phyloP scores from a whole-genome alignment of 2,797 vertebrate genomes.

The Apodemus agrarius region DNA sequence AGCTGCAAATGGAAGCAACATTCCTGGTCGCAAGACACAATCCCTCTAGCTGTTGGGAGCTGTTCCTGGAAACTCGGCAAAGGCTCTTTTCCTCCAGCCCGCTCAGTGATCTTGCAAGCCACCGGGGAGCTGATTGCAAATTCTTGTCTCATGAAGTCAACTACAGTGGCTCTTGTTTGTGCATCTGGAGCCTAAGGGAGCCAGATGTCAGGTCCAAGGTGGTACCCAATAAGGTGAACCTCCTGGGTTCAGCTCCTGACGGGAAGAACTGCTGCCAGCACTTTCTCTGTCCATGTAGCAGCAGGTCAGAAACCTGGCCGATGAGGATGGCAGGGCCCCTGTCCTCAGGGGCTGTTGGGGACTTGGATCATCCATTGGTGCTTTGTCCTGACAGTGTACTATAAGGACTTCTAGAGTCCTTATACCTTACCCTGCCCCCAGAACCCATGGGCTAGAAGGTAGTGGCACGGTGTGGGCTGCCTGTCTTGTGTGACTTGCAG shows the following conservation, averaged over 20 bases:
- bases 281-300: neutral
- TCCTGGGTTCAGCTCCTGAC: neutral
- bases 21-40: neutral
- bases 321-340: neutral
- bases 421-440: neutral
- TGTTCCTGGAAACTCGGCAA: slow-evolving; percentile 56
- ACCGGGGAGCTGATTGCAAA: slow-evolving; percentile 18
- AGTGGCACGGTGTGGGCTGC: neutral
- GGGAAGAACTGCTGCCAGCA: neutral
- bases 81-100: slow-evolving; percentile 12
- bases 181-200: slow-evolving; percentile 17
- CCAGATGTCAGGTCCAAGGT: neutral
- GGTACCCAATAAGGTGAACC: neutral
- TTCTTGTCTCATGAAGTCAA: slow-evolving; percentile 58
- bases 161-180: slow-evolving; percentile 34
- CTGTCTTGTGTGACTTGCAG: slow-evolving; percentile 6
- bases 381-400: neutral
- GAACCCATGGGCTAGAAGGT: neutral
- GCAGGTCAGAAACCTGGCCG: neutral
- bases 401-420: neutral
- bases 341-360: neutral
- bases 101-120: slow-evolving; percentile 47
- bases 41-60: slow-evolving; percentile 28
- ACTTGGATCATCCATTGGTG: neutral
- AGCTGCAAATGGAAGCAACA: neutral